Evolutionary conservation across 1,140 invertebrate genomes (phyloP), one percentile per base, ranked within the genome.

Genomic region (Ceratina calcarata): DNA sequence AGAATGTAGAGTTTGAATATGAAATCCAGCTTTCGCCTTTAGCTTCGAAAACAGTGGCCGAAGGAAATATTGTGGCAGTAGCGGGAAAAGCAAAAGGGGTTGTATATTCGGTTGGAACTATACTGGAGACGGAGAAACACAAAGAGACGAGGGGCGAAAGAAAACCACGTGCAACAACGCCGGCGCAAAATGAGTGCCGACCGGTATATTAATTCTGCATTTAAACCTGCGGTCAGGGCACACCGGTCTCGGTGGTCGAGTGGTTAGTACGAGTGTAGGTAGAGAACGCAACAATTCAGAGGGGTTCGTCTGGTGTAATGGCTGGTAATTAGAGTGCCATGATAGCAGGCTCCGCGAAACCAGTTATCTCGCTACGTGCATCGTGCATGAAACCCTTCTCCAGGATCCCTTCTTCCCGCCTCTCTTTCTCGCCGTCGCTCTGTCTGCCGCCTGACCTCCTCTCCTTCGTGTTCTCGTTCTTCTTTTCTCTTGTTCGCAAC

Each of bases 271-370:
- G 85, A 89, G 88, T 89, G 88, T 90, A 90, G 89, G 86, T 88
- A 89, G 89, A 90, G 89, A 91, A 91, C 88, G 87, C 89, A 91
- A 90, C 90, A 90, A 89, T 91, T 90, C 90, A 89, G 87, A 89
- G 89, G 83, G 88, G 86, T 86, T 90, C 88, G 83, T 87, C 86
- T 88, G 87, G 86, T 91, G 89, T 92, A 91, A 92, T 91, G 90
- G 89, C 88, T 91, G 90, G 90, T 92, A 92, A 92, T 92, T 92
- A 92, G 91, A 92, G 91, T 91, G 90, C 88, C 90, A 91, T 91
- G 91, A 91, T 91, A 91, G 91, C 89, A 91, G 90, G 90, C 91
- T 91, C 89, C 88, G 89, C 90, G 89, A 91, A 91, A 91, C 89
- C 91, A 92, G 91, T 92, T 92, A 91, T 92, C 91, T 92, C 88